phyloP scores from a whole-genome alignment of 1,140 invertebrate species.

The Hylyphantes graminicola region DNA sequence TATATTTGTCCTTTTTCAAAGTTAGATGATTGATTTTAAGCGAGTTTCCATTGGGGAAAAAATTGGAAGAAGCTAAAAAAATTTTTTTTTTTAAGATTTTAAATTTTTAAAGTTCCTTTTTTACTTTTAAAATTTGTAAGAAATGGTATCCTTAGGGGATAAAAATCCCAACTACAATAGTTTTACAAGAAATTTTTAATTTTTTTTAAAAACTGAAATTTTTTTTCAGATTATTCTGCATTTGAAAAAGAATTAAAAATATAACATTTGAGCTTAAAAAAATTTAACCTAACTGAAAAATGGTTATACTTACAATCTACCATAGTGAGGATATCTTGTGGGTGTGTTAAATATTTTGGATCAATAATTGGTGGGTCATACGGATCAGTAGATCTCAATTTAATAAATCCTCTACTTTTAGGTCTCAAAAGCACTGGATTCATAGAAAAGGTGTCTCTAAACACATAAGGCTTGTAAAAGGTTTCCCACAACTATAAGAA shows the following conservation, averaged over 20 bases:
- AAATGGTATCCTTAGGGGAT: background rate
- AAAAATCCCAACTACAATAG: background rate
- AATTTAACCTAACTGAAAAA: background rate
- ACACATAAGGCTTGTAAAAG: constrained; percentile 62
- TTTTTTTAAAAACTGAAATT: background rate
- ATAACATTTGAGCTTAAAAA: background rate
- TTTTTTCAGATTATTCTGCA: background rate
- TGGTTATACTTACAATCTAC: constrained; percentile 60
- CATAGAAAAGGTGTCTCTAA: constrained; percentile 73
- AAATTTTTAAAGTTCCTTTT: no score
- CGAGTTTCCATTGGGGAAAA: no score
- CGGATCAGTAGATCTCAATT: constrained; percentile 72
- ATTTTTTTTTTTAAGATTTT: no score
- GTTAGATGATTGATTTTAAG: no score
- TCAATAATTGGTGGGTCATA: constrained; percentile 82
- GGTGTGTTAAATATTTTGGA: constrained; percentile 80
- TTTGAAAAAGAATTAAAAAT: background rate
- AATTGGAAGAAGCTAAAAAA: no score
- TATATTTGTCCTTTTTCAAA: no score
- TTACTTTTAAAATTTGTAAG: no score
- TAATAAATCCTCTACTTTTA: constrained; percentile 78
- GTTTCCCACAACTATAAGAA: constrained; percentile 62
- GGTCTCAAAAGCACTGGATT: constrained; percentile 79
- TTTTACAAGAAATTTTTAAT: background rate
- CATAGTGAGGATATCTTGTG: constrained; percentile 73